Evolutionary conservation across 2,113 vertebrate genomes (phyloP).

Genomic region (Naja naja): DNA sequence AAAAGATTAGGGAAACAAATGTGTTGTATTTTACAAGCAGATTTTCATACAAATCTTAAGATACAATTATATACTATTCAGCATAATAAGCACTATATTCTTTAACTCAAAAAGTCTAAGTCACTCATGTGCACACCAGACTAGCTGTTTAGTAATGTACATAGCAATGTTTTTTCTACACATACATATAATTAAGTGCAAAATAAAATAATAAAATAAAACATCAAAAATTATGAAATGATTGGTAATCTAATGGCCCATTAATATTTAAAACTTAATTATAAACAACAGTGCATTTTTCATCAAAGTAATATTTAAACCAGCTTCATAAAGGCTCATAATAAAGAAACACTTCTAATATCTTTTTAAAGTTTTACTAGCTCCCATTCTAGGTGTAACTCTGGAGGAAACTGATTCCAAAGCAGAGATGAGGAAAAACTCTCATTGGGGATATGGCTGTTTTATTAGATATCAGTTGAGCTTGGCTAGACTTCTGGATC

Average conservation of each 20-base stretch:
- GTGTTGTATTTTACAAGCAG: background rate
- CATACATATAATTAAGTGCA: background rate
- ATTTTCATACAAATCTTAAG: background rate
- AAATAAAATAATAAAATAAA: background rate
- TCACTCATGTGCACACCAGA: background rate
- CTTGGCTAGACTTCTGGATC: background rate
- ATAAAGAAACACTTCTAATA: background rate
- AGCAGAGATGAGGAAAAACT: background rate
- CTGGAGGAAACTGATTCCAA: background rate
- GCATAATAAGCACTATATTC: background rate
- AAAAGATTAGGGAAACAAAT: background rate
- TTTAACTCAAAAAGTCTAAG: background rate
- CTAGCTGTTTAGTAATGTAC: background rate
- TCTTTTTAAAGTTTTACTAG: background rate
- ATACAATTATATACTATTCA: background rate
- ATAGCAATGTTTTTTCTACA: background rate
- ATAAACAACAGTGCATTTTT: background rate
- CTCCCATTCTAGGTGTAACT: background rate
- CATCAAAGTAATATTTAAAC: background rate
- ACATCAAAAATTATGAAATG: background rate
- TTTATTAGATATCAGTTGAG: background rate
- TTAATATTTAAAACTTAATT: background rate
- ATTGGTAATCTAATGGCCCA: background rate
- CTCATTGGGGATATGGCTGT: background rate
- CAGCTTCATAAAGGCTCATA: background rate